Evolutionary conservation across 2,888 invertebrate genomes (phyloP), one percentile per base, ranked within the genome.

Genomic region (Athripsodes cinereus): DNA sequence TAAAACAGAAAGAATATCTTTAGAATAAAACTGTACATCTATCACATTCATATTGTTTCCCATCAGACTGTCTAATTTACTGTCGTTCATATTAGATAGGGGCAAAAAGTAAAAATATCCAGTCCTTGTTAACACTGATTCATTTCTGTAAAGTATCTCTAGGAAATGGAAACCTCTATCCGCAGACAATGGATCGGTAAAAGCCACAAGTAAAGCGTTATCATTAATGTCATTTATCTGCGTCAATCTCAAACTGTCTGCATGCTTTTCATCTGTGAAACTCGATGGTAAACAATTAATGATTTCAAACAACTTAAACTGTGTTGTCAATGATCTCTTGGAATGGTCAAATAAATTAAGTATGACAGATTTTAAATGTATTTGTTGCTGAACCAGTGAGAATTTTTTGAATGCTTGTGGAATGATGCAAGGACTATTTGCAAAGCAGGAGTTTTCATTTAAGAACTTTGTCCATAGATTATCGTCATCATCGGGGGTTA

Each of bases 341-440:
- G 85, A 81, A 21, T 83, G 79, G 65, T 82, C 78, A 71, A 91
- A 91, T 5, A 91, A 82, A 54, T 80, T 75, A n/a, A 79, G 75
- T 20, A 92, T 79, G 2, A 84, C 78, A 55, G 77, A 72, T 64
- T 85, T 84, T 62, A 95, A 75, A 69, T 82, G 81, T 48, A 83
- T 83, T 67, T 90, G 88, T 64, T 93, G 88, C 68, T 94, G 93
- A 10, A 92, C 78, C 52, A 96, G 74, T 1, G 96, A 96, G 64
- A 83, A 85, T 59, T 84, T 82, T 61, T 81, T 82, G 68, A 88
- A 84, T 65, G 90, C 88, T 8, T 86, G 86, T 13, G 40, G 40
- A 66, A 92, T 87, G 65, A 95, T 83, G 18, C 85, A 76, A 1
- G 84, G 80, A 66, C 88, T 87, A 64, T 86, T 83, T 48, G 81